Evolutionary conservation across 2,113 vertebrate genomes (phyloP), one percentile per base, ranked within the genome.

Genomic region (Globicephala melas): DNA sequence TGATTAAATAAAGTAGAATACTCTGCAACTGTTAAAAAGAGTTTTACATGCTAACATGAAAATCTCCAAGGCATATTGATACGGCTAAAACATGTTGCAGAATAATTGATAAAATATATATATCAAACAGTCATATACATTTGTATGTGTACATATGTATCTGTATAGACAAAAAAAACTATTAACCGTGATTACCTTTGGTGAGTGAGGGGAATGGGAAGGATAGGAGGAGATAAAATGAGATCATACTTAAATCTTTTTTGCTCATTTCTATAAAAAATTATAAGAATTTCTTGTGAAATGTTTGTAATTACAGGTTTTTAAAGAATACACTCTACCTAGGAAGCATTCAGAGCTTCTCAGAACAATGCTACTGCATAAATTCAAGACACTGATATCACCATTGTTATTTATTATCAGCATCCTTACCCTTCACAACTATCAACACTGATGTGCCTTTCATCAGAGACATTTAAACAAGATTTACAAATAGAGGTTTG

Each of bases 401-500:
- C 85, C 62, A 38, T 41, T 23, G 3, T 81, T 74, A 58, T 65
- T 88, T 74, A 63, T 65, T 88, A 73, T 38, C 68, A 87, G 33
- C 11, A 33, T 33, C 47, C 74, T 94, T 94, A 88, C 74, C 70
- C 47, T 89, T 92, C 70, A 63, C n/a, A 88, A 14, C 81, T 93
- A 81, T 91, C 21, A 25, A 67, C 87, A 76, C 38, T 73, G 80
- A 96, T 93, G 87, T 15, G 17, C 20, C 77, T 97, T 96, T 91
- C 73, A 67, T 91, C 82, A 62, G 89, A 89, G 60, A 97, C 94
- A 97, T 50, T 93, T 93, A 89, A 96, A 90, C 70, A 92, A 93
- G 85, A 95, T 95, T 97, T 97, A 97, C 76, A 97, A 97, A 93
- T 50, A 86, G 33, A 96, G 41, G 67, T 68, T 96, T 93, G 97